Evolutionary conservation across 2,797 vertebrate genomes (phyloP).

Genomic region (Pantherophis alleghaniensis): DNA sequence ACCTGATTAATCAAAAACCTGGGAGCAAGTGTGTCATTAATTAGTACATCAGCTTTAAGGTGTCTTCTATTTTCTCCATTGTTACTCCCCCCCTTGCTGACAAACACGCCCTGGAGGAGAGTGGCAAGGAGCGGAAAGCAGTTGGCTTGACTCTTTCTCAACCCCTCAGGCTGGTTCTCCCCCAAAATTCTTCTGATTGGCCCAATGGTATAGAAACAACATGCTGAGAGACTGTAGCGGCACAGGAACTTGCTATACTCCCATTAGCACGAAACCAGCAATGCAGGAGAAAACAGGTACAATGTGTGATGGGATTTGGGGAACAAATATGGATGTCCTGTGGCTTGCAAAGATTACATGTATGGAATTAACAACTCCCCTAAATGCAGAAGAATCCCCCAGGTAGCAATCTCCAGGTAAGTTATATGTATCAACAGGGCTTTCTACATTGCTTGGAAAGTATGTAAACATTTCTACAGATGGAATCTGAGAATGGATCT

Average conservation of each 20-base stretch:
- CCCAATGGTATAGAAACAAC: not conserved
- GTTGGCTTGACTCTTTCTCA: not conserved
- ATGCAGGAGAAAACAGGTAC: not conserved
- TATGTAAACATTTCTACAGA: not conserved
- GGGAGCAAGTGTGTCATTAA: constrained; percentile 20
- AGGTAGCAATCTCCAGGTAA: not conserved
- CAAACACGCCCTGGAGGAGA: not conserved
- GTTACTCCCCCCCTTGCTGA: too few species aligned
- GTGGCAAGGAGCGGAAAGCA: not conserved
- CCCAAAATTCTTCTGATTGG: not conserved
- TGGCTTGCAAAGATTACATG: not conserved
- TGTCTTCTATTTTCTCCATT: not conserved
- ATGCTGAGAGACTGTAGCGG: not conserved
- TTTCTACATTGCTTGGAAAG: not conserved
- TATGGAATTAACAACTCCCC: not conserved
- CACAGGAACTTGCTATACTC: not conserved
- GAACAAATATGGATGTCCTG: not conserved
- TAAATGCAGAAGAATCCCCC: not conserved
- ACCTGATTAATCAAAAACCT: constrained; percentile 28
- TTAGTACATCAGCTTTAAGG: constrained; percentile 17
- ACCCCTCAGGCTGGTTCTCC: not conserved
- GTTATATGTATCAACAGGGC: not conserved
- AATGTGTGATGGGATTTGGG: not conserved
- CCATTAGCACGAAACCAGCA: not conserved
- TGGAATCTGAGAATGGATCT: not conserved